These are phyloP conservation scores for Anoncus sp. DNA, from an alignment of 2,888 invertebrate species.

Conservation along the genomic window DNA sequence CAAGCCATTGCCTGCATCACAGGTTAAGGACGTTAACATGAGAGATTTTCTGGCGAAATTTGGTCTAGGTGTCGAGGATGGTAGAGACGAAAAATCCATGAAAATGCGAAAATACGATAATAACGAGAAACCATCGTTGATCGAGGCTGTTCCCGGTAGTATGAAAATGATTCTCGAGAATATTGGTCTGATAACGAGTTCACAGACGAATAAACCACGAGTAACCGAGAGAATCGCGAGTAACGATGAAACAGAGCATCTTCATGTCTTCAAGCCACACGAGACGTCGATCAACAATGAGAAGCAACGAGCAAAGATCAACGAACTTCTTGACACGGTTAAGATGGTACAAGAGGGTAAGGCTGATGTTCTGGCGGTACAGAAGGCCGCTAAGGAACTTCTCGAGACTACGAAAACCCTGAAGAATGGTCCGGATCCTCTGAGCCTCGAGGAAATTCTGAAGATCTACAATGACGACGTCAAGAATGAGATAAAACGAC, in stretches of 20 bases:
- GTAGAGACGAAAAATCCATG: constrained; percentile 75
- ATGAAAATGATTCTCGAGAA: constrained; percentile 82
- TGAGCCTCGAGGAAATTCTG: constrained; percentile 79
- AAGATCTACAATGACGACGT: constrained; percentile 76
- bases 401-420: constrained; percentile 75
- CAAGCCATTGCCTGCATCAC: constrained; percentile 82
- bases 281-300: constrained; percentile 78
- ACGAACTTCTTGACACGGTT: constrained; percentile 80
- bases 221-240: constrained; percentile 25
- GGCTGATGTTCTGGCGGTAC: constrained; percentile 74
- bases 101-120: constrained; percentile 47
- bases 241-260: constrained; percentile 40
- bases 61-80: constrained; percentile 79
- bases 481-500: constrained; percentile 82
- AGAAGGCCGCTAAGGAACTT: constrained; percentile 75
- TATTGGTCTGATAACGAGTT: constrained; percentile 78
- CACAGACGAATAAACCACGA: no score
- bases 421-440: constrained; percentile 78
- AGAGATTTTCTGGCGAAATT: constrained; percentile 82
- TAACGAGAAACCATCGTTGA: constrained; percentile 66
- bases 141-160: constrained; percentile 78
- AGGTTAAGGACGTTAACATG: constrained; percentile 81
- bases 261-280: constrained; percentile 82
- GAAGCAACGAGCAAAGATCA: constrained; percentile 83
- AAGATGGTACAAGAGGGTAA: constrained; percentile 79